Evolutionary conservation across 2,797 vertebrate genomes (phyloP).

Genomic region (Rhinogobio ventralis): DNA sequence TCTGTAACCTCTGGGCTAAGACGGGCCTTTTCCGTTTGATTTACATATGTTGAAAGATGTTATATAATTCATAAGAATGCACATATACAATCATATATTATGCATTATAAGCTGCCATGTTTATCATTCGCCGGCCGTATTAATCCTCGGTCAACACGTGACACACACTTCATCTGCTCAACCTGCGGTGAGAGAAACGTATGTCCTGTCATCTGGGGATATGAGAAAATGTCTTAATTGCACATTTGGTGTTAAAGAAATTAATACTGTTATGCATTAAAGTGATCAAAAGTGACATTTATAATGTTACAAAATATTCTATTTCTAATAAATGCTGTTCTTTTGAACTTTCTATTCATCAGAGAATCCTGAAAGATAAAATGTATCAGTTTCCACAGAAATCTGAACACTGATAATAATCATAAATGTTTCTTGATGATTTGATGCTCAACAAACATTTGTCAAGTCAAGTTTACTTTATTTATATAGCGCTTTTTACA

Average conservation of each 20-base stretch:
- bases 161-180: conserved; percentile 11
- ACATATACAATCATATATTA: conserved; percentile 22
- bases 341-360: no score
- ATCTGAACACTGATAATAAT: no score
- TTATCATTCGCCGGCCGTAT: background rate
- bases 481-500: no score
- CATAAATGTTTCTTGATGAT: no score
- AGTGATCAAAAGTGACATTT: background rate
- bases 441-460: no score
- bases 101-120: conserved; percentile 1
- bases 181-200: background rate
- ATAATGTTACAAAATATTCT: background rate
- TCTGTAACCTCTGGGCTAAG: background rate
- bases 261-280: background rate
- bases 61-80: conserved; percentile 19
- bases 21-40: background rate
- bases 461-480: no score
- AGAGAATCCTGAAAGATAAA: no score
- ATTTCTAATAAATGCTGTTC: no score
- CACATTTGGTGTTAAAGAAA: background rate
- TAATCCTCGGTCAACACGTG: conserved; percentile 5
- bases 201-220: no score
- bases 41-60: conserved; percentile 4
- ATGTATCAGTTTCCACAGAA: no score
- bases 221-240: background rate